Evolutionary conservation across 2,888 invertebrate genomes (phyloP).

Genomic region (Tethea ocularis): DNA sequence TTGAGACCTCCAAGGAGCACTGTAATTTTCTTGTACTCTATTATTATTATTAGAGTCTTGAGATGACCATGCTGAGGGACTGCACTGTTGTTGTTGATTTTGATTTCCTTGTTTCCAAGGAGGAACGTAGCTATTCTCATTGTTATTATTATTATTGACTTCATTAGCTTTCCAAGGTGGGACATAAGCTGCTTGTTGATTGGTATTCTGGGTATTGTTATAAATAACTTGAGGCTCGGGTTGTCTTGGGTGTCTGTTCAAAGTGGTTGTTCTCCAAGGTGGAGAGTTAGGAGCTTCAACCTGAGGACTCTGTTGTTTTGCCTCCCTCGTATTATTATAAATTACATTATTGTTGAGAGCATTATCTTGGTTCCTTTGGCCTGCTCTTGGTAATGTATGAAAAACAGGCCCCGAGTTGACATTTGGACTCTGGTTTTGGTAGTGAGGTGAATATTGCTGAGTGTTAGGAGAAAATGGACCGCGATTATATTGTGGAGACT

Average conservation of each 20-base stretch:
- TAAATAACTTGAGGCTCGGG: constrained; percentile 51
- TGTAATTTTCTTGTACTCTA: constrained; percentile 52
- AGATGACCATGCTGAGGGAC: constrained; percentile 59
- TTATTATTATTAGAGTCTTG: constrained; percentile 68
- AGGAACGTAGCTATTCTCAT: constrained; percentile 54
- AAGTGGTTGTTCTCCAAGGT: constrained; percentile 72
- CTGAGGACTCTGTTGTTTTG: constrained; percentile 46
- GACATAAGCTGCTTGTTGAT: constrained; percentile 57
- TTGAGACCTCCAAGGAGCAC: constrained; percentile 58
- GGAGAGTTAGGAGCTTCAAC: constrained; percentile 48
- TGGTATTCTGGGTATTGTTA: constrained; percentile 50
- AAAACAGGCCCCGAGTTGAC: constrained; percentile 54
- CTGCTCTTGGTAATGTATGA: constrained; percentile 69
- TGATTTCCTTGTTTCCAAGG: constrained; percentile 67
- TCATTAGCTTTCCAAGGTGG: constrained; percentile 71
- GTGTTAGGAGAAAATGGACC: constrained; percentile 58
- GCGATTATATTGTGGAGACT: constrained; percentile 56
- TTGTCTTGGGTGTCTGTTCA: constrained; percentile 63
- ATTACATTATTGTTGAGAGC: constrained; percentile 50
- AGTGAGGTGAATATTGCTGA: constrained; percentile 57
- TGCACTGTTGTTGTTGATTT: constrained; percentile 54
- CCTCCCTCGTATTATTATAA: constrained; percentile 55
- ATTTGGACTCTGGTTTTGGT: constrained; percentile 55
- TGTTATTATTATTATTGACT: constrained; percentile 49
- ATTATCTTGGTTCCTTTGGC: constrained; percentile 61